A percentile compares a stretch with the other conserved stretches of the same genome.
Evolutionary conservation across 2,113 vertebrate genomes (phyloP).

Genomic region (Xiphophorus couchianus): DNA sequence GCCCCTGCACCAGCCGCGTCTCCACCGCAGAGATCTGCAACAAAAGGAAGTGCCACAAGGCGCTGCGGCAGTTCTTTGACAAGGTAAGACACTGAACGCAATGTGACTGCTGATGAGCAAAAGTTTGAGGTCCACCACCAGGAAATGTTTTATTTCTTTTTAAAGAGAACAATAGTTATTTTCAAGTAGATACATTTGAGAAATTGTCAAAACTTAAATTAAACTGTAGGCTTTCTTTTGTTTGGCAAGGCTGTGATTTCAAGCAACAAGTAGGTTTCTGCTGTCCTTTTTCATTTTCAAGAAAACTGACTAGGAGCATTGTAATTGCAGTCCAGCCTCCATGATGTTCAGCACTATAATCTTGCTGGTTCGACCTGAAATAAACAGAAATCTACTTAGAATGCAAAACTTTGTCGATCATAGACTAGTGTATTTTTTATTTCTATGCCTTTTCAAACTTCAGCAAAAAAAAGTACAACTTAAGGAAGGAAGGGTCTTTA

Average conservation of each 20-base stretch:
- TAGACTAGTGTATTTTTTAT: conserved; percentile 21
- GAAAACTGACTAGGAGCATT: conserved; percentile 25
- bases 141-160: not conserved
- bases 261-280: conserved; percentile 45
- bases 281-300: conserved; percentile 14
- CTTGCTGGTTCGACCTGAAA: conserved; percentile 1
- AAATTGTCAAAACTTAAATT: conserved; percentile 46
- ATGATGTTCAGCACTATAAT: conserved; percentile 21
- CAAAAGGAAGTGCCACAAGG: conserved; percentile 97
- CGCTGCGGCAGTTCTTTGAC: conserved; percentile 97
- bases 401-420: conserved; percentile 19
- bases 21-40: conserved; percentile 94
- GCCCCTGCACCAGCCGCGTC: conserved; percentile 93
- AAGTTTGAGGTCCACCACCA: conserved; percentile 27
- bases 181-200: conserved; percentile 33
- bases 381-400: conserved; percentile 11
- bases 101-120: not conserved
- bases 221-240: conserved; percentile 18
- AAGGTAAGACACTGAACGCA: conserved; percentile 77
- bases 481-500: not conserved
- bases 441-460: conserved; percentile 14
- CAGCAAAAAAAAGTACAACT: not conserved
- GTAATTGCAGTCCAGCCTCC: conserved; percentile 37
- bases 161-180: not conserved
- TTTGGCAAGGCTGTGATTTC: conserved; percentile 18